Evolutionary conservation across 2,113 vertebrate genomes (phyloP).

Genomic region (Xiphophorus maculatus): DNA sequence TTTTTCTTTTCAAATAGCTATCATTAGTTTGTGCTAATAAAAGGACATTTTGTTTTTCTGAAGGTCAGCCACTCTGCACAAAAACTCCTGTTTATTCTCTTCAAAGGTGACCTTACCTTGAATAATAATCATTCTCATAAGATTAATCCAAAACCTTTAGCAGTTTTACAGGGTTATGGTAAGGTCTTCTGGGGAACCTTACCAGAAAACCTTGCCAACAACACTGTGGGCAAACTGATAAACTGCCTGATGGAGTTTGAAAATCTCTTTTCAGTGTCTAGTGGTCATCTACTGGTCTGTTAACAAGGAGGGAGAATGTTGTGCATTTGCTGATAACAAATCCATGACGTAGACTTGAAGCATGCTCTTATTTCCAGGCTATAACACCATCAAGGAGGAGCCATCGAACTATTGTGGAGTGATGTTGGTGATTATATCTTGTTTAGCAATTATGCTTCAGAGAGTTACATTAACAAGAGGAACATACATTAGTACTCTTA

Average conservation of each 20-base stretch:
- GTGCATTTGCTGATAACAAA: too few relatives aligned
- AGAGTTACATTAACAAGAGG: neutral
- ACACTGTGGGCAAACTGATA: too few relatives aligned
- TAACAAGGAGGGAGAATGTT: neutral
- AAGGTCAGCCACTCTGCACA: constrained; percentile 35
- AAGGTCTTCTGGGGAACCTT: neutral
- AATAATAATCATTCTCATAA: neutral
- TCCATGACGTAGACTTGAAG: neutral
- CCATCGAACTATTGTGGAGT: neutral
- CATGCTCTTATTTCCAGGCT: neutral
- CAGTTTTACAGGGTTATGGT: neutral
- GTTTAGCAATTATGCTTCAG: neutral
- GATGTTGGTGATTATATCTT: neutral
- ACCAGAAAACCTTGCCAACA: too few relatives aligned
- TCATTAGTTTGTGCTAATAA: constrained; percentile 57
- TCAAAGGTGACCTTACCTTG: neutral
- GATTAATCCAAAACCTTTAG: neutral
- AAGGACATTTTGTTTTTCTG: constrained; percentile 27
- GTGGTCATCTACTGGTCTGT: too few relatives aligned
- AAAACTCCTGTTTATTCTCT: neutral
- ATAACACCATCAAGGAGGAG: neutral
- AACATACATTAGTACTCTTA: too few relatives aligned
- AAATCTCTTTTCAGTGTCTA: neutral
- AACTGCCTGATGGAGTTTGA: neutral
- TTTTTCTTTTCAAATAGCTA: constrained; percentile 33